phyloP scores from a whole-genome alignment of 2,113 vertebrate species.

The Petaurus breviceps region DNA sequence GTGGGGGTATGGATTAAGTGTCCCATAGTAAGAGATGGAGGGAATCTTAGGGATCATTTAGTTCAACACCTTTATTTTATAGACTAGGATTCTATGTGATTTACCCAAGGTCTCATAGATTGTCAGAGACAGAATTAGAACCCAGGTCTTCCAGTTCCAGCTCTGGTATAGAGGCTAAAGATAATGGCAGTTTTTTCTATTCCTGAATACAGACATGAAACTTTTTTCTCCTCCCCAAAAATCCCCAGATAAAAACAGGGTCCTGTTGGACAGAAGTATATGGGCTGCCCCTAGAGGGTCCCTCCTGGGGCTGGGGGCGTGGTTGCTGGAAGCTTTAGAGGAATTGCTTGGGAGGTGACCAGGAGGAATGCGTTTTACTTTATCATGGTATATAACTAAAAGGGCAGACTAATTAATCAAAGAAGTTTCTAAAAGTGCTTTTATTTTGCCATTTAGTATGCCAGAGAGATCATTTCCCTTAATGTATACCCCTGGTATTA shows the following conservation, averaged over 20 bases:
- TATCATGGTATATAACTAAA: conserved; percentile 88
- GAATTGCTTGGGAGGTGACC: conserved; percentile 91
- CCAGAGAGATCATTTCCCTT: conserved; percentile 92
- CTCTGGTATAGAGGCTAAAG: background rate
- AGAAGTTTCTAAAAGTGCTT: conserved; percentile 98
- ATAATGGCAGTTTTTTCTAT: background rate
- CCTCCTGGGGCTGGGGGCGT: background rate
- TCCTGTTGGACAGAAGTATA: background rate
- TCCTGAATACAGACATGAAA: background rate
- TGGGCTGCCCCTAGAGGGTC: background rate
- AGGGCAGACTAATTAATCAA: conserved; percentile 93
- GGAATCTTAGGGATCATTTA: background rate
- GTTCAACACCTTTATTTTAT: background rate
- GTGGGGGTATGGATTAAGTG: background rate
- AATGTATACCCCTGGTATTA: conserved; percentile 94
- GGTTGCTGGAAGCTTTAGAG: conserved; percentile 86
- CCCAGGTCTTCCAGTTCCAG: background rate
- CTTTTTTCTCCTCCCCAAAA: background rate
- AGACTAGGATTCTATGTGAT: background rate
- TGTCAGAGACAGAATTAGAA: background rate
- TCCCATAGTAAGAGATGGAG: background rate
- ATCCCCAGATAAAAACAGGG: background rate
- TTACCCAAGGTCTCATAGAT: background rate
- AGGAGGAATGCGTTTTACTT: conserved; percentile 92
- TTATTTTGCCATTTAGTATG: conserved; percentile 96